Conservation (phyloP, 2,888 invertebrate genomes). For the Noctua pronuba region DNA sequence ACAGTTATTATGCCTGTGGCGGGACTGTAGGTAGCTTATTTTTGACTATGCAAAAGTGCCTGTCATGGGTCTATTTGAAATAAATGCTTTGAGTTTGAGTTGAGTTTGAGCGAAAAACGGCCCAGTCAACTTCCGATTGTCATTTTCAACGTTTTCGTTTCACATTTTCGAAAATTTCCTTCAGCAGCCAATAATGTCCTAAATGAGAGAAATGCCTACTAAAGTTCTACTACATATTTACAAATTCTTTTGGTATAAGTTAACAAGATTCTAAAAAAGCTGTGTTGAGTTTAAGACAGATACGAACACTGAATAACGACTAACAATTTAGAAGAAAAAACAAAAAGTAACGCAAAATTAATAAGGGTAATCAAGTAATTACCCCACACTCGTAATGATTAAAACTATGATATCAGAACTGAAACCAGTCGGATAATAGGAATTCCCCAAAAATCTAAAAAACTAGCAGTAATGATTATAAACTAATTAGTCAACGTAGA, state of each 20-base stretch:
- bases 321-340: background rate
- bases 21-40: too few species aligned
- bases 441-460: constrained; percentile 42
- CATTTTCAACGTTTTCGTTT: too few species aligned
- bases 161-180: too few species aligned
- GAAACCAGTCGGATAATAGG: too few species aligned
- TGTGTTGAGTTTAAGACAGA: background rate
- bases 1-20: too few species aligned
- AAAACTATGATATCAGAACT: background rate
- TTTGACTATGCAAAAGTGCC: too few species aligned
- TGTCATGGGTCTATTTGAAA: too few species aligned
- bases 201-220: too few species aligned
- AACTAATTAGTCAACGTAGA: constrained; percentile 41
- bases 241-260: background rate
- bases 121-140: too few species aligned
- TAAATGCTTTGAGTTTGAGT: too few species aligned
- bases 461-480: constrained; percentile 31
- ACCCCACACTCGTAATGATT: background rate
- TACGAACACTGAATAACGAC: background rate
- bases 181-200: too few species aligned
- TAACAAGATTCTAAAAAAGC: background rate
- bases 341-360: background rate
- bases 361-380: background rate
- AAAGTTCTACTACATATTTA: background rate
- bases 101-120: too few species aligned